Evolutionary conservation across 1,140 invertebrate genomes (phyloP).

Genomic region (Adelges cooleyi): DNA sequence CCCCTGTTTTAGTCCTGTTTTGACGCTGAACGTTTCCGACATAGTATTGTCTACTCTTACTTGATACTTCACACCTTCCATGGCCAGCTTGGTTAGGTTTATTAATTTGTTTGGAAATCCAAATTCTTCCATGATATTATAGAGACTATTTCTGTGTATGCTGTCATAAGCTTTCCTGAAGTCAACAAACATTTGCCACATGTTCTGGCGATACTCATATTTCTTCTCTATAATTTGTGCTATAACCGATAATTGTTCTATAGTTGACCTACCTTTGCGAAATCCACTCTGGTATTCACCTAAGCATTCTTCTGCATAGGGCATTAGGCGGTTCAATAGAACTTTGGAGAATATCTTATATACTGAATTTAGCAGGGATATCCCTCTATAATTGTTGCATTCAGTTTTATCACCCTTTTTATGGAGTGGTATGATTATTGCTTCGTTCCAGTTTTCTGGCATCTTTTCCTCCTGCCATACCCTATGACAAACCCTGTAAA

Average conservation of each 20-base stretch:
- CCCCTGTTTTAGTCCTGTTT: not conserved
- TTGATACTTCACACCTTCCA: not conserved
- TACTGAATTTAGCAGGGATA: constrained; percentile 28
- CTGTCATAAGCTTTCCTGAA: not conserved
- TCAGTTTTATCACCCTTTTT: constrained; percentile 33
- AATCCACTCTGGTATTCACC: not conserved
- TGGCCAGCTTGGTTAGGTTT: not conserved
- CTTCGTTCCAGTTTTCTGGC: constrained; percentile 31
- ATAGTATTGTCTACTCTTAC: not conserved
- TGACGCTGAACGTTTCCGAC: not conserved
- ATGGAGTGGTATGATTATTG: constrained; percentile 32
- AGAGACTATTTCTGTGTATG: not conserved
- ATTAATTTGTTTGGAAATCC: not conserved
- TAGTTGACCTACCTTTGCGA: not conserved
- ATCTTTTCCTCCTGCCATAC: not conserved
- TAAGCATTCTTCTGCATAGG: not conserved
- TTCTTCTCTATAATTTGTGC: not conserved
- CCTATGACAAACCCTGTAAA: not conserved
- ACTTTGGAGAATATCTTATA: constrained; percentile 5
- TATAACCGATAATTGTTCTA: not conserved
- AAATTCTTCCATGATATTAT: not conserved
- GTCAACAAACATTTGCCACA: not conserved
- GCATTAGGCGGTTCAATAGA: not conserved
- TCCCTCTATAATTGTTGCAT: constrained; percentile 33
- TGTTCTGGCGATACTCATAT: not conserved